phyloP scores from a whole-genome alignment of 2,888 invertebrate species.

The Agriotes lineatus region DNA sequence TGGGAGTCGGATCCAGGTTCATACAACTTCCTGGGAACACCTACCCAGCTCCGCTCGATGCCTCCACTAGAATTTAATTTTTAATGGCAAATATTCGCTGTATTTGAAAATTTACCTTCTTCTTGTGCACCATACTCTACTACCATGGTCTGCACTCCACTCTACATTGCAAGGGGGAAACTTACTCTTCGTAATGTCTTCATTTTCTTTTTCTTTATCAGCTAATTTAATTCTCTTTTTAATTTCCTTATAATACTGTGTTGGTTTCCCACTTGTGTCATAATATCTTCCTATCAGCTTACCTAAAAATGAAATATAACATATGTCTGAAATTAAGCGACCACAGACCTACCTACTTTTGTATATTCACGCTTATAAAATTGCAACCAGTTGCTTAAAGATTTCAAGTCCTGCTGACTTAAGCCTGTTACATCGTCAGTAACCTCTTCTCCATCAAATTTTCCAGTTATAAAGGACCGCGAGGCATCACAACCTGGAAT shows the following conservation, averaged over 20 bases:
- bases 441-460: constrained; percentile 80
- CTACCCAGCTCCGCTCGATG: constrained; percentile 86
- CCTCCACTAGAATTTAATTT: constrained; percentile 94
- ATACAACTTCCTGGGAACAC: constrained; percentile 88
- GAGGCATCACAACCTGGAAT: constrained; percentile 89
- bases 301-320: too few relatives aligned
- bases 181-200: constrained; percentile 72
- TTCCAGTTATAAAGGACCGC: constrained; percentile 89
- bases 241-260: constrained; percentile 75
- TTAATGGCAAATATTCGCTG: too few relatives aligned
- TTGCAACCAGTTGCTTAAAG: constrained; percentile 83
- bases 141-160: constrained; percentile 82
- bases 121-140: constrained; percentile 90
- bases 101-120: constrained; percentile 74
- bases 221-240: constrained; percentile 72
- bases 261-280: constrained; percentile 78
- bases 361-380: constrained; percentile 88
- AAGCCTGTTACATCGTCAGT: constrained; percentile 84
- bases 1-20: constrained; percentile 75
- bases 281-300: constrained; percentile 84
- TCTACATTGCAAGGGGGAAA: constrained; percentile 96
- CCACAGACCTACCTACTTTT: constrained; percentile 84
- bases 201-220: constrained; percentile 69
- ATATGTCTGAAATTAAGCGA: too few relatives aligned
- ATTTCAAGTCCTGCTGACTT: constrained; percentile 75